These are phyloP conservation scores for Eumerus sabulonum DNA, from an alignment of 2,888 invertebrate genomes.

Conservation along the genomic window DNA sequence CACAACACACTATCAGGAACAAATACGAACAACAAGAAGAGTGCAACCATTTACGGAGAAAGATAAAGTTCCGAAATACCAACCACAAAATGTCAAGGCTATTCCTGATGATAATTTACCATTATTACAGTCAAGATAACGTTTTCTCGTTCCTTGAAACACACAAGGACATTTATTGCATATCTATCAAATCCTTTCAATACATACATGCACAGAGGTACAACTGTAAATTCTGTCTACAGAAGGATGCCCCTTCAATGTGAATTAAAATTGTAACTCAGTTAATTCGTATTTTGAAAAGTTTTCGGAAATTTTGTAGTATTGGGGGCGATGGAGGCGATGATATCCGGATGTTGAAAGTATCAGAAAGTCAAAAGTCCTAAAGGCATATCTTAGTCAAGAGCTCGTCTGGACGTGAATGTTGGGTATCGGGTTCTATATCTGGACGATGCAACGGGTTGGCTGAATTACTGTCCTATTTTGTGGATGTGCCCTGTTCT, in stretches of 20 bases:
- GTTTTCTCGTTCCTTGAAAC: too few species aligned
- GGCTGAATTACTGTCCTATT: slow-evolving; percentile 57
- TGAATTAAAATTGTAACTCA: slow-evolving; percentile 62
- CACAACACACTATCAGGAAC: slow-evolving; percentile 23
- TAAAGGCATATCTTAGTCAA: slow-evolving; percentile 59
- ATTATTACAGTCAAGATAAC: slow-evolving; percentile 62
- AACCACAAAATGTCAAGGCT: slow-evolving; percentile 60
- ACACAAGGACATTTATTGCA: slow-evolving; percentile 57
- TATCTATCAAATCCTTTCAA: slow-evolving; percentile 59
- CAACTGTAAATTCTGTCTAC: slow-evolving; percentile 7
- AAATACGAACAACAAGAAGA: slow-evolving; percentile 15
- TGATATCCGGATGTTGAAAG: slow-evolving; percentile 52
- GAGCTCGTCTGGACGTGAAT: slow-evolving; percentile 11
- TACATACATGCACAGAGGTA: slow-evolving; percentile 23
- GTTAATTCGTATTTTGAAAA: slow-evolving; percentile 55
- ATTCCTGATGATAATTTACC: slow-evolving; percentile 63
- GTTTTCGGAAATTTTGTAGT: slow-evolving; percentile 44
- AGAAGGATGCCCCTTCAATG: slow-evolving; percentile 48
- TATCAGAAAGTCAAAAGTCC: slow-evolving; percentile 64
- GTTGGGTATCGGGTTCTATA: not conserved
- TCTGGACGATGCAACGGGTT: slow-evolving; percentile 15
- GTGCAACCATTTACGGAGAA: slow-evolving; percentile 43
- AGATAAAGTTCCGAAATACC: slow-evolving; percentile 53
- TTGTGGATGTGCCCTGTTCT: slow-evolving; percentile 50
- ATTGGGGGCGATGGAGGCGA: slow-evolving; percentile 25